Percentiles rank a stretch among this genome's conserved stretches.
phyloP scores from a whole-genome alignment of 1,140 invertebrate genomes.

The Drosophila albomicans region DNA sequence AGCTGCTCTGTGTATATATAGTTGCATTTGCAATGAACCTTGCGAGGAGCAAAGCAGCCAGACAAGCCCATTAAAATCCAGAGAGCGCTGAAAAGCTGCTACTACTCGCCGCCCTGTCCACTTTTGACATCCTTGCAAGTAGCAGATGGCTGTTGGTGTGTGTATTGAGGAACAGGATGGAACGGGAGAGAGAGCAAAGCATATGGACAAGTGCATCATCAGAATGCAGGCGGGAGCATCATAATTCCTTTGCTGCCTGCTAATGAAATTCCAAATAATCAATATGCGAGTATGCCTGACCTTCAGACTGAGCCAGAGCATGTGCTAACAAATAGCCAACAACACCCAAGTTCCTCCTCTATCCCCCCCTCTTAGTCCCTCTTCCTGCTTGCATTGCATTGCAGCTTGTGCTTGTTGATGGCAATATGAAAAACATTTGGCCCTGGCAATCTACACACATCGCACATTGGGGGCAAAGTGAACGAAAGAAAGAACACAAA shows the following conservation, averaged over 20 bases:
- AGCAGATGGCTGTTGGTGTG: conserved; percentile 32
- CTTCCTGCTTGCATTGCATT: not conserved
- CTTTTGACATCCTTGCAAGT: conserved; percentile 23
- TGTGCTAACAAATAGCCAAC: conserved; percentile 17
- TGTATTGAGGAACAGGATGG: not conserved
- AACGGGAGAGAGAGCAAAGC: conserved; percentile 10
- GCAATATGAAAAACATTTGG: conserved; percentile 37
- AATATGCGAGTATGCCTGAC: conserved; percentile 58
- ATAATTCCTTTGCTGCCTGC: conserved; percentile 55
- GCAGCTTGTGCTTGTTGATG: conserved; percentile 18
- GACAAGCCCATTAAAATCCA: conserved; percentile 59
- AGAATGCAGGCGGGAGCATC: conserved; percentile 54
- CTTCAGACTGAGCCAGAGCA: conserved; percentile 50
- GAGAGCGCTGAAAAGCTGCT: conserved; percentile 24
- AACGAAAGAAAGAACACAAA: not conserved
- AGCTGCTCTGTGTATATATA: not conserved
- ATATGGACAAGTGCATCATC: conserved; percentile 69
- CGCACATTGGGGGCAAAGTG: not conserved
- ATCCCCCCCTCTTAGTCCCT: not conserved
- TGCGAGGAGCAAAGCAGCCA: not conserved
- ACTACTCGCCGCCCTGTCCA: not conserved
- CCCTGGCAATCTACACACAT: conserved; percentile 15
- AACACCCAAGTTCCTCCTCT: not conserved
- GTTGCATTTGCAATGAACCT: conserved; percentile 22
- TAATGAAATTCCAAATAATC: conserved; percentile 66